Conservation (phyloP, 2,113 vertebrate genomes). For the Megaceryle torquata region DNA sequence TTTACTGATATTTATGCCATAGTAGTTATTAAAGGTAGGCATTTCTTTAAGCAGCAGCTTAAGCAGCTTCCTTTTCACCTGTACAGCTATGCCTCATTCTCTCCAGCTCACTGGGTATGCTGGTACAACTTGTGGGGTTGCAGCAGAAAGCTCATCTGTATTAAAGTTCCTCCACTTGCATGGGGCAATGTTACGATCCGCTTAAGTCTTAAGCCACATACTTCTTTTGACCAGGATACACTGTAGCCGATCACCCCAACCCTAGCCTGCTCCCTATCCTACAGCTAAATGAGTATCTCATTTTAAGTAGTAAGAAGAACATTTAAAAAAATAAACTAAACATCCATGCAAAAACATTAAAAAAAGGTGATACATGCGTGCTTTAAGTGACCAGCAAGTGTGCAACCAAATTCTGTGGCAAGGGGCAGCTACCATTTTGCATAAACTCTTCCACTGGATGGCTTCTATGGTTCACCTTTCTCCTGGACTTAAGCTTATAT, state of each 20-base stretch:
- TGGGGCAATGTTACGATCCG: not conserved
- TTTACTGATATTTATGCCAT: not conserved
- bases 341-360: too few species aligned
- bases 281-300: not conserved
- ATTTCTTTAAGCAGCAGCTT: not conserved
- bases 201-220: not conserved
- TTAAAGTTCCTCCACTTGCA: not conserved
- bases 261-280: not conserved
- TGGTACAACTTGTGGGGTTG: not conserved
- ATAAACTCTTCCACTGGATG: fast-evolving
- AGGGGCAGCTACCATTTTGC: not conserved
- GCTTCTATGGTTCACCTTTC: not conserved
- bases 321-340: too few species aligned
- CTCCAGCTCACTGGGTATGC: not conserved
- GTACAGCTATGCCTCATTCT: not conserved
- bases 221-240: not conserved
- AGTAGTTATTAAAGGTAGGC: not conserved
- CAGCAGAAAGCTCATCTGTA: not conserved
- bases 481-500: not conserved
- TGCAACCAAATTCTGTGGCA: not conserved
- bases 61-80: not conserved
- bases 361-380: fast-evolving
- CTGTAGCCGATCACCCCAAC: not conserved
- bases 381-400: not conserved
- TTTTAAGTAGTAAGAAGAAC: not conserved